These are phyloP conservation scores for Acanthisitta chloris DNA, from an alignment of 2,113 vertebrate species.

Conservation along the genomic window DNA sequence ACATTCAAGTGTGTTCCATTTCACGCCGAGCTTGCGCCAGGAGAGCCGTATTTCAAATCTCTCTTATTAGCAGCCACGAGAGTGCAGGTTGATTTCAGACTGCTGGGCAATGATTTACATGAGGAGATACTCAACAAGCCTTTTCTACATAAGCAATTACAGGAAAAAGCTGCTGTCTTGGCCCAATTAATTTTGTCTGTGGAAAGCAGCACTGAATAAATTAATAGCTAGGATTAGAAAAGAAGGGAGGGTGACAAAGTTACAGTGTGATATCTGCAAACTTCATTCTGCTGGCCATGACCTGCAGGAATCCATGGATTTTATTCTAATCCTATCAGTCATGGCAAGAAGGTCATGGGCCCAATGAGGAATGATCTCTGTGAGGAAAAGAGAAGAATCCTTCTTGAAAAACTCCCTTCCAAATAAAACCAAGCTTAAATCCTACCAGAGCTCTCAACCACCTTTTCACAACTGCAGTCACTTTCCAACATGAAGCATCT, in stretches of 20 bases:
- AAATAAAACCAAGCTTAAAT: background rate
- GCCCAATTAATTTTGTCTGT: constrained; percentile 62
- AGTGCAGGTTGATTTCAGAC: constrained; percentile 36
- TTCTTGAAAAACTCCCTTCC: background rate
- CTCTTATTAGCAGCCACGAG: constrained; percentile 5
- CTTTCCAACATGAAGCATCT: background rate
- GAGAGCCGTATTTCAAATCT: background rate
- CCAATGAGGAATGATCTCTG: background rate
- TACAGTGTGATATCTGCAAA: background rate
- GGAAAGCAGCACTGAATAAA: constrained; percentile 52
- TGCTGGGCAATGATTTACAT: constrained; percentile 62
- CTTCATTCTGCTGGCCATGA: background rate
- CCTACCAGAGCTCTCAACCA: background rate
- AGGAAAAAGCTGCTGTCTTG: constrained; percentile 41
- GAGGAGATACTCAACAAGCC: constrained; percentile 59
- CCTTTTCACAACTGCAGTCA: background rate
- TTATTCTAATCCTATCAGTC: background rate
- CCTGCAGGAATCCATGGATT: background rate
- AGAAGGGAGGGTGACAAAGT: background rate
- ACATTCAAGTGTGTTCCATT: background rate
- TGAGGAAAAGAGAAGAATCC: background rate
- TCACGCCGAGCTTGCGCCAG: background rate
- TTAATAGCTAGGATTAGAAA: constrained; percentile 41
- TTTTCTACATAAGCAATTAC: constrained; percentile 61
- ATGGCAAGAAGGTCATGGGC: background rate